These are phyloP conservation scores for Drosophila helvetica DNA, from an alignment of 2,888 invertebrate species.

Conservation along the genomic window DNA sequence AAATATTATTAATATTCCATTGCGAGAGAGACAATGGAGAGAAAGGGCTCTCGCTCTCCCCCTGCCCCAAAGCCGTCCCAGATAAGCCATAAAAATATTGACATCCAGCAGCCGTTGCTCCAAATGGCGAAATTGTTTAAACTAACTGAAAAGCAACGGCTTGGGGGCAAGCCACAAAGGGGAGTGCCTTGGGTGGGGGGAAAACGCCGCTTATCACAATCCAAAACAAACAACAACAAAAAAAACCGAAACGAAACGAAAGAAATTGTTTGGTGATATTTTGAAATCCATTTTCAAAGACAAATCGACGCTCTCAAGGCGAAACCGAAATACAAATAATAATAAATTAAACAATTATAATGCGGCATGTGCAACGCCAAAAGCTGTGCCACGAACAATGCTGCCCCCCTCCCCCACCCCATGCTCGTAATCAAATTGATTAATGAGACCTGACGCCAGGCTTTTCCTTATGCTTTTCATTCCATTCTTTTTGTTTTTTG, in stretches of 20 bases:
- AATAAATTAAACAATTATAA: slow-evolving; percentile 78
- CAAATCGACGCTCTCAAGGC: slow-evolving; percentile 63
- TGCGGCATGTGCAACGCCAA: slow-evolving; percentile 39
- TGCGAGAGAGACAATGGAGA: slow-evolving; percentile 25
- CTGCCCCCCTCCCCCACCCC: too few species aligned
- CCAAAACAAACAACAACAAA: not conserved
- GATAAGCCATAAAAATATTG: slow-evolving; percentile 79
- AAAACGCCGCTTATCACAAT: slow-evolving; percentile 56
- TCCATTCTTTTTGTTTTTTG: slow-evolving; percentile 4
- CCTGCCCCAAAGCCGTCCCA: slow-evolving; percentile 11
- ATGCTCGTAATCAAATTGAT: slow-evolving; percentile 76
- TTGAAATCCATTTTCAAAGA: slow-evolving; percentile 64
- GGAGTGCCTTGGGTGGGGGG: slow-evolving; percentile 20
- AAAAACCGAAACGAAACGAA: slow-evolving; percentile 33
- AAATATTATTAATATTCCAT: slow-evolving; percentile 50
- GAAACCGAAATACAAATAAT: slow-evolving; percentile 69
- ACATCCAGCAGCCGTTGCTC: slow-evolving; percentile 49
- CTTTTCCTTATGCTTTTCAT: slow-evolving; percentile 15
- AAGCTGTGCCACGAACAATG: slow-evolving; percentile 35
- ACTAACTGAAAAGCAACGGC: slow-evolving; percentile 44
- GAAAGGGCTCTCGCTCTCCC: slow-evolving; percentile 22
- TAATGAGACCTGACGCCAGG: slow-evolving; percentile 64
- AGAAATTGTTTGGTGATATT: slow-evolving; percentile 55
- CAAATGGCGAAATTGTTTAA: slow-evolving; percentile 74
- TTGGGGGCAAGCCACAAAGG: slow-evolving; percentile 3